phyloP scores from a whole-genome alignment of 1,140 invertebrate genomes.

The Caerostris extrusa region DNA sequence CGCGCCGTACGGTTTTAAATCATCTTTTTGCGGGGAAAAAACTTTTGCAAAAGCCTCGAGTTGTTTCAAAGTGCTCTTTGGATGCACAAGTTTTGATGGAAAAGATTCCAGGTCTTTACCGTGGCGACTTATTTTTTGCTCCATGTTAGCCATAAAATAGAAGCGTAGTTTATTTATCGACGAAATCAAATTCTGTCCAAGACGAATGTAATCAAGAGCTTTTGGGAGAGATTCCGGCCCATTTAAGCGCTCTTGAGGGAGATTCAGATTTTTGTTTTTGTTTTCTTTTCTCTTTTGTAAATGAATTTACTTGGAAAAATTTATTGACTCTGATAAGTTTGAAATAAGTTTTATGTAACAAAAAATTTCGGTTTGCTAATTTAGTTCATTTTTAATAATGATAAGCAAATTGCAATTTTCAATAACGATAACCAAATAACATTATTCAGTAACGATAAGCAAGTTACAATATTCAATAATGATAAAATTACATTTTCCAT shows the following conservation, averaged over 20 bases:
- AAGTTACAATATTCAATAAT: too few species aligned
- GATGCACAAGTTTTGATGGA: slow-evolving; percentile 18
- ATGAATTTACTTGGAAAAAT: too few species aligned
- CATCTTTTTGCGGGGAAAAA: slow-evolving; percentile 59
- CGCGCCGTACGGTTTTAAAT: slow-evolving; percentile 46
- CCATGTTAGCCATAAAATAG: not conserved
- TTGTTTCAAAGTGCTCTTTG: slow-evolving; percentile 31
- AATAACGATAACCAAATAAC: too few species aligned
- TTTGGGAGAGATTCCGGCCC: not conserved
- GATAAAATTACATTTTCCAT: too few species aligned
- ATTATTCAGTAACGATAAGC: too few species aligned
- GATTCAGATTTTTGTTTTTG: not conserved
- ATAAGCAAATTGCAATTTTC: too few species aligned
- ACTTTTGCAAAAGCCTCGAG: slow-evolving; percentile 47
- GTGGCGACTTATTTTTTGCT: not conserved
- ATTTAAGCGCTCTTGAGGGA: not conserved
- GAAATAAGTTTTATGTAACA: too few species aligned
- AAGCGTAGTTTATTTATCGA: not conserved
- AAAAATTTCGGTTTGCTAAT: too few species aligned
- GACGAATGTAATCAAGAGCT: not conserved
- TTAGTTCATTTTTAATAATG: too few species aligned
- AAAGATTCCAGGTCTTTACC: not conserved
- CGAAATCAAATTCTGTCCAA: not conserved
- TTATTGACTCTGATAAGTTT: too few species aligned
- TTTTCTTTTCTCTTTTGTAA: not conserved